Base-by-base conservation (phyloP, 2,888 invertebrate genomes). In the Adineta ricciae region DNA sequence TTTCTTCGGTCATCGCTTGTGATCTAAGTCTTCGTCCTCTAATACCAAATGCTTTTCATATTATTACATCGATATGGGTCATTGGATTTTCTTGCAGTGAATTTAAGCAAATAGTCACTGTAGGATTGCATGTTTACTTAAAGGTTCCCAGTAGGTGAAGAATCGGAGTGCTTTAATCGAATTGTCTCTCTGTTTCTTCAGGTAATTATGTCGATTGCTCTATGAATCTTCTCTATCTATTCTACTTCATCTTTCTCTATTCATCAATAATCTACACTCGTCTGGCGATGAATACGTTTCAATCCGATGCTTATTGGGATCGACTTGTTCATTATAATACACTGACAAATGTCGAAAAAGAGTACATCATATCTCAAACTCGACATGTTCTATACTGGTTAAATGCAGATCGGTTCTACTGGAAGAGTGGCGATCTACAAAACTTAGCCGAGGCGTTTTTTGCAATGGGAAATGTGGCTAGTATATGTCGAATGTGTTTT, bases 391-490 rank as follows among this genome's bases (percentile, higher is more conserved):
- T 52, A 21, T 52, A 52, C 24, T 52, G 52, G 52, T 3, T 52
- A 21, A 52, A 41, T 41, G 38, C 88, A 90, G 90, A 90, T 41
- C 88, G 90, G 19, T 90, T 90, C 87, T 88, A 89, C 83, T 90
- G 90, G 90, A 88, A 88, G 83, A 87, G 89, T 56, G 88, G 90
- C 86, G 90, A 90, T 86, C 90, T 90, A 9, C 90, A 90, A 88
- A 90, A 90, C 24, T 89, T 90, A 46, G 89, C 90, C 0, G 90
- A 90, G 86, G 90, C 90, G 9, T 87, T 90, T 85, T 90, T 90
- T 87, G 90, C 90, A 84, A 89, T 90, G 83, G 90, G 90, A 84
- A 90, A 90, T 87, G 90, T 90, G 85, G 88, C 90, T 87, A 90
- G 89, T 87, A 90, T 90, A 87, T 90, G 90, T 46, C 88, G 90